Conservation (phyloP, 2,113 vertebrate species). For the Lipotes vexillifer region DNA sequence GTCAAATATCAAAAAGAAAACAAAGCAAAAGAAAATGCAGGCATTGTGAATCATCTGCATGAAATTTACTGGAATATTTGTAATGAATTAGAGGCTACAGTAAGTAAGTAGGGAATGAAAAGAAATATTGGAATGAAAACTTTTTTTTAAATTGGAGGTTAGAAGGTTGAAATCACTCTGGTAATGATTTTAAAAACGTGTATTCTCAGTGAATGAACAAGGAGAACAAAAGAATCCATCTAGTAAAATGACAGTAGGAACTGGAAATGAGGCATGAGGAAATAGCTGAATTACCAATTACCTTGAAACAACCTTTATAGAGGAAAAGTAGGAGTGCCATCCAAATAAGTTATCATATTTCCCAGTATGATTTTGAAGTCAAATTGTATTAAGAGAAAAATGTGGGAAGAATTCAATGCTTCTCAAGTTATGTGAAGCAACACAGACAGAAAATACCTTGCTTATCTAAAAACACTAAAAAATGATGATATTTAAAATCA, state of each 20-base stretch:
- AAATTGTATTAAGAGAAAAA: conserved; percentile 43
- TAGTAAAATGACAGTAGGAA: background rate
- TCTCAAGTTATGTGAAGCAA: background rate
- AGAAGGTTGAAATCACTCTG: background rate
- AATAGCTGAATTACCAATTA: conserved; percentile 48
- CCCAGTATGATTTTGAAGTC: conserved; percentile 27
- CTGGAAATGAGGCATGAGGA: conserved; percentile 16
- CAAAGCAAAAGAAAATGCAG: conserved; percentile 46
- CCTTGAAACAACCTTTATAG: background rate
- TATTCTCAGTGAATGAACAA: background rate
- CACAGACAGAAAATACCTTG: background rate
- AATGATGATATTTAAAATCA: background rate
- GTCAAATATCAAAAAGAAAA: conserved; percentile 34
- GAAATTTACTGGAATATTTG: background rate
- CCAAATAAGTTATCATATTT: conserved; percentile 21
- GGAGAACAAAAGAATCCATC: conserved; percentile 34
- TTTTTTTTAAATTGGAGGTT: background rate
- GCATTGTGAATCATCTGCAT: background rate
- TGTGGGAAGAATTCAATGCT: background rate
- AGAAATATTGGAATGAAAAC: background rate
- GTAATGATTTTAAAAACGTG: background rate
- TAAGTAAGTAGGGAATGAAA: background rate
- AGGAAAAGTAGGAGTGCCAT: background rate
- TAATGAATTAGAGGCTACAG: background rate
- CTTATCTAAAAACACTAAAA: background rate